These are phyloP conservation scores for Rhogogaster chlorosoma DNA, from an alignment of 2,888 invertebrate genomes.

Conservation along the genomic window DNA sequence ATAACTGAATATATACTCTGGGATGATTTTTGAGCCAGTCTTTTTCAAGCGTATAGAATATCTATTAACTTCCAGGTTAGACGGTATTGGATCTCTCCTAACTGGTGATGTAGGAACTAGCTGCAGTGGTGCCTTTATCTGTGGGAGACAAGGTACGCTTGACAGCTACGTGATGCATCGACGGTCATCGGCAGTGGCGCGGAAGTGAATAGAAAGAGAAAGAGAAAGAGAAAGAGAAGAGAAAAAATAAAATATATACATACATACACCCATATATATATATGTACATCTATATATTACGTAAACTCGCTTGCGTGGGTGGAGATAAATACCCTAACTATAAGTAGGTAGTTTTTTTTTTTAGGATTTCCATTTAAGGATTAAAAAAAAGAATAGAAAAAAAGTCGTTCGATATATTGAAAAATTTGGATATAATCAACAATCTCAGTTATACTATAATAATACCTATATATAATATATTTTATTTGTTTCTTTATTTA, in stretches of 20 bases:
- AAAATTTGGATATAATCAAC: too few relatives aligned
- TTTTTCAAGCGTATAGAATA: neutral
- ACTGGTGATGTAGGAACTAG: neutral
- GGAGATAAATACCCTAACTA: neutral
- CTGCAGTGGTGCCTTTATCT: slow-evolving; percentile 36
- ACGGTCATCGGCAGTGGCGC: slow-evolving; percentile 70
- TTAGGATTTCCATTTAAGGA: neutral
- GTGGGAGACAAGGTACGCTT: slow-evolving; percentile 68
- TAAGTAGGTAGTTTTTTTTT: neutral
- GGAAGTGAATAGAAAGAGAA: slow-evolving; percentile 30
- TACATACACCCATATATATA: neutral
- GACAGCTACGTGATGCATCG: slow-evolving; percentile 72
- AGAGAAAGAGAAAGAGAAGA: neutral
- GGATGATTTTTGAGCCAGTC: neutral
- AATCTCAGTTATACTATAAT: neutral
- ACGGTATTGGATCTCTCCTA: neutral
- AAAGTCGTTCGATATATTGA: too few relatives aligned
- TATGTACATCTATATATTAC: neutral
- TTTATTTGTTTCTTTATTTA: neutral
- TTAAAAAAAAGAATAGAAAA: neutral
- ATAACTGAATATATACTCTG: neutral
- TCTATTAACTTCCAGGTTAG: neutral
- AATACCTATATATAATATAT: neutral
- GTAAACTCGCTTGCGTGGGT: neutral
- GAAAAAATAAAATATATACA: neutral